These are phyloP conservation scores for Mirounga angustirostris DNA, from an alignment of 2,113 vertebrate genomes.

Conservation along the genomic window DNA sequence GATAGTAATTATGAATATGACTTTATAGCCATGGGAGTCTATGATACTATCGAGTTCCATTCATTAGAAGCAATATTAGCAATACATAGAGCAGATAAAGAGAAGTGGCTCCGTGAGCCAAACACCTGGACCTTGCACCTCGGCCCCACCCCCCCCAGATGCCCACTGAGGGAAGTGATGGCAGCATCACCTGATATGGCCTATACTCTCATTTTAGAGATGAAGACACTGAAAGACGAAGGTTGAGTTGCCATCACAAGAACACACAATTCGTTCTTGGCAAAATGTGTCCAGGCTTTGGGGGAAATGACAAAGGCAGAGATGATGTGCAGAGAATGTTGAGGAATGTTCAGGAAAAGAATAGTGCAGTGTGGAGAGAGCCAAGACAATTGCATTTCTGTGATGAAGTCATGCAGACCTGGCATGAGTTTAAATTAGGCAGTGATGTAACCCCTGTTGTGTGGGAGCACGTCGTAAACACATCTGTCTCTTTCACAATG, in stretches of 20 bases:
- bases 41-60: neutral
- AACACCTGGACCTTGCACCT: neutral
- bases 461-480: neutral
- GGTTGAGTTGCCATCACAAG: neutral
- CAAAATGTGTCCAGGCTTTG: neutral
- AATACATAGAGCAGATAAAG: rapidly evolving
- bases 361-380: rapidly evolving
- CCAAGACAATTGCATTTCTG: neutral
- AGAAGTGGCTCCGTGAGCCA: neutral
- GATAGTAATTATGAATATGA: neutral
- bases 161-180: neutral
- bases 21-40: neutral
- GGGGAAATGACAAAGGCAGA: neutral
- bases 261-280: neutral
- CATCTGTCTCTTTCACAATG: neutral
- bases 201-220: neutral
- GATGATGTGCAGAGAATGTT: neutral
- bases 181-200: neutral
- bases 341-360: neutral
- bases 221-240: neutral
- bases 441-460: neutral
- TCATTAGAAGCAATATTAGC: neutral
- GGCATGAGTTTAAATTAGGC: neutral
- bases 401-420: neutral
- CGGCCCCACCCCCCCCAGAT: no score